Evolutionary conservation across 2,888 invertebrate genomes (phyloP), one percentile per base, ranked within the genome.

Genomic region (Lucinisca nassula): DNA sequence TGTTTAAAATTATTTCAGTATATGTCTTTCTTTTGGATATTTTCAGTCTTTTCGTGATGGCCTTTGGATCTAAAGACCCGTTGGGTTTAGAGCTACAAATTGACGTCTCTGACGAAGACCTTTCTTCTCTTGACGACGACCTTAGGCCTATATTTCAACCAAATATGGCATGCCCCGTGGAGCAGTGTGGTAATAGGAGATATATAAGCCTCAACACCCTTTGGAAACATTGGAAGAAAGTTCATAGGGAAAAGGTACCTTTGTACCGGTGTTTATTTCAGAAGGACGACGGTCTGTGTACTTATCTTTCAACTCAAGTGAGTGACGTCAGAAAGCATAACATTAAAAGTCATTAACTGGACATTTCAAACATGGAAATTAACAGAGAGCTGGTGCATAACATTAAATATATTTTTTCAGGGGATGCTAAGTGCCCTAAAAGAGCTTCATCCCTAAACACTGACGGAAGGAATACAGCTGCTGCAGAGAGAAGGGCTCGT

Each of bases 171-270:
- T 61, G 61, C 17, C 27, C 27, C 1, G 61, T 61, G 3, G 4
- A 4, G 10, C 27, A 3, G 6, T 61, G 61, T 61, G 8, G 4
- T 30, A 6, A 8, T 30, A 27, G 17, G 30, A 12, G 27, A 4
- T 30, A 6, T 30, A 61, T 6, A 30, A 30, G 10, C 30, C 3
- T 61, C 4, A 61, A 61, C 30, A 61, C 61, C 17, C 6, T 61
- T 2, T 61, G 61, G 32, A 61, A 61, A 61, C 61, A 61, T 61
- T 61, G 61, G 61, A 61, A 61, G 61, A 61, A 30, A 17, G 61
- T 61, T 1, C 27, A 61, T 61, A 61, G 61, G 21, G 61, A 30
- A 27, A 61, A 55, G 21, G 40, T 40, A n/a, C 40, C 55, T n/a
- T 55, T 55, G 21, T 55, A 14, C n/a, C 8, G 55, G 21, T 55